Evolutionary conservation across 2,797 vertebrate species (phyloP).

Genomic region (Eleutherodactylus coqui): DNA sequence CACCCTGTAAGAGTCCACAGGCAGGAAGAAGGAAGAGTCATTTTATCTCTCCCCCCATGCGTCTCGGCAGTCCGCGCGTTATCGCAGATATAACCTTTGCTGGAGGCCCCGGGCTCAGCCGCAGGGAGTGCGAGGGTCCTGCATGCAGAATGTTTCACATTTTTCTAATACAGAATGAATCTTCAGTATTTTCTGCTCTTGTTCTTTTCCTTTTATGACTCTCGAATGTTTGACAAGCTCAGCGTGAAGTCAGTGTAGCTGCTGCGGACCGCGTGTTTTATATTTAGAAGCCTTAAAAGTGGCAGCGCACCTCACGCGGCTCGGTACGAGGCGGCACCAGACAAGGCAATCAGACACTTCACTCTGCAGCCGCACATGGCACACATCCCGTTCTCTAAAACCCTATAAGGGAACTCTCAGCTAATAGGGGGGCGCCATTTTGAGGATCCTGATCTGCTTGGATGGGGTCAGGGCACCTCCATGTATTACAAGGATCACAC

Average conservation of each 20-base stretch:
- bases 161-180: not conserved
- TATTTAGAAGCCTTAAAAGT: not conserved
- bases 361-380: too few species aligned
- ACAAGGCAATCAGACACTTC: too few species aligned
- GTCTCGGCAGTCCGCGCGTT: not conserved
- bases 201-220: constrained; percentile 15
- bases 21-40: not conserved
- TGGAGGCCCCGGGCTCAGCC: not conserved
- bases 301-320: too few species aligned
- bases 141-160: not conserved
- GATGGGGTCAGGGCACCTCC: too few species aligned
- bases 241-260: not conserved
- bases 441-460: too few species aligned
- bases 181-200: not conserved
- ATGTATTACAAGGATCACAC: too few species aligned
- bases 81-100: not conserved
- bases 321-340: too few species aligned
- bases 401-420: too few species aligned
- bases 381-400: too few species aligned
- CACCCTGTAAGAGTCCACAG: not conserved
- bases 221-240: not conserved
- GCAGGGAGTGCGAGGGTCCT: not conserved
- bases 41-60: not conserved
- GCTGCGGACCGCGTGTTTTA: not conserved
- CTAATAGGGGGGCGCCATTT: too few species aligned